Evolutionary conservation across 2,113 vertebrate genomes (phyloP), one percentile per base, ranked within the genome.

Genomic region (Otolemur garnettii): DNA sequence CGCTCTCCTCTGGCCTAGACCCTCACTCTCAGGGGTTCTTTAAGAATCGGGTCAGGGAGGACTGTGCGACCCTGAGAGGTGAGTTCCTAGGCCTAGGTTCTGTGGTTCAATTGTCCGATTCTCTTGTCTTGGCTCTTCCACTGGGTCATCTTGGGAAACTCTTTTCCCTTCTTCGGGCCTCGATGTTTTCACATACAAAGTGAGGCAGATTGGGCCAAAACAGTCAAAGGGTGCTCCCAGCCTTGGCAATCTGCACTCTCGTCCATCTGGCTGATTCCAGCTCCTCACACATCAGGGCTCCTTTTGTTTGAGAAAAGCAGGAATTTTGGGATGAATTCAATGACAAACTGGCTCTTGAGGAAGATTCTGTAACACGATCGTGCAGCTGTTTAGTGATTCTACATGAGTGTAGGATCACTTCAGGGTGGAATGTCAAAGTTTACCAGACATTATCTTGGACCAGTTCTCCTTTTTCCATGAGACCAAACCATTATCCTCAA

Each of bases 391-490:
- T 83, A 92, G 57, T 80, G 95, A 91, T 96, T 96, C 97, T 94
- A 62, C 72, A 83, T 74, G 92, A 98, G 92, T 83, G 24, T 74
- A 96, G 93, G 93, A 95, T 97, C 8, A 21, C 62, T 98, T 97
- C 91, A 77, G 90, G 91, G 82, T 96, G 96, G 85, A 86, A 96
- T 97, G 97, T 97, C 97, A 95, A 72, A 95, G 97, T 97, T 98
- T 96, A 97, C 97, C 98, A 98, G 97, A 98, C 96, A 78, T 95
- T 97, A 96, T 98, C 97, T 98, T 97, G 98, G 98, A 98, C 96
- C 71, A 95, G 66, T 42, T 75, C 42, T 95, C 85, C 38, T 96
- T 98, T 98, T 98, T 98, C 98, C 97, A 98, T 97, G 87, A 94
- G 92, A 84, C 71, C 90, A 97, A 97, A 96, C 97, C 97, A 97